A percentile compares a stretch with the other conserved stretches of the same genome.
phyloP scores from a whole-genome alignment of 23 tunicate species.

The Clavelina lepadiformis region DNA sequence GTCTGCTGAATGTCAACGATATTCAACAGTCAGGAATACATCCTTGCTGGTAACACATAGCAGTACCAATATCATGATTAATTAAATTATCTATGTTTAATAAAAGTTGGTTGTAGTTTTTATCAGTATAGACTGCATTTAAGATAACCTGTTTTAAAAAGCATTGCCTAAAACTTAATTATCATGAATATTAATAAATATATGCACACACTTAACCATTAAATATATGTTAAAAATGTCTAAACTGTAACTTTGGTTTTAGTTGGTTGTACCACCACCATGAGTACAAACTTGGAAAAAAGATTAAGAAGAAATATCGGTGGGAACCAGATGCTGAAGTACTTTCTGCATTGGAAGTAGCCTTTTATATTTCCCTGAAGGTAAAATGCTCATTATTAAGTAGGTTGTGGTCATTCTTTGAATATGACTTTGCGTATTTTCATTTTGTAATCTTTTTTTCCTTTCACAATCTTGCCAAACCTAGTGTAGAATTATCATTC shows the following conservation, averaged over 20 bases:
- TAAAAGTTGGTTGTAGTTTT: too few relatives aligned
- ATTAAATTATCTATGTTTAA: too few relatives aligned
- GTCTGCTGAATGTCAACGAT: background rate
- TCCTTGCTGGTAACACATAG: background rate
- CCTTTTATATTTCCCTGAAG: slow-evolving; percentile 9
- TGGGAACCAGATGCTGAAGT: slow-evolving; percentile 6
- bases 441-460: too few relatives aligned
- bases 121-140: too few relatives aligned
- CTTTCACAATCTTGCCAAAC: background rate
- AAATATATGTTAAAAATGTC: too few relatives aligned
- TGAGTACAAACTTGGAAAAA: background rate
- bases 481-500: background rate
- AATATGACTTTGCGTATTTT: too few relatives aligned
- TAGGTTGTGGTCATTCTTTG: too few relatives aligned
- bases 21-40: background rate
- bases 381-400: background rate
- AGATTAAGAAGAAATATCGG: background rate
- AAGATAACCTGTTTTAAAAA: too few relatives aligned
- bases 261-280: slow-evolving; percentile 6
- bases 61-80: too few relatives aligned
- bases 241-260: background rate
- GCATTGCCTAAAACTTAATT: too few relatives aligned
- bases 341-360: slow-evolving; percentile 6
- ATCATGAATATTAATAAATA: too few relatives aligned
- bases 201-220: too few relatives aligned